Evolutionary conservation across 2,113 vertebrate genomes (phyloP), one percentile per base, ranked within the genome.

Genomic region (Arenaria interpres): DNA sequence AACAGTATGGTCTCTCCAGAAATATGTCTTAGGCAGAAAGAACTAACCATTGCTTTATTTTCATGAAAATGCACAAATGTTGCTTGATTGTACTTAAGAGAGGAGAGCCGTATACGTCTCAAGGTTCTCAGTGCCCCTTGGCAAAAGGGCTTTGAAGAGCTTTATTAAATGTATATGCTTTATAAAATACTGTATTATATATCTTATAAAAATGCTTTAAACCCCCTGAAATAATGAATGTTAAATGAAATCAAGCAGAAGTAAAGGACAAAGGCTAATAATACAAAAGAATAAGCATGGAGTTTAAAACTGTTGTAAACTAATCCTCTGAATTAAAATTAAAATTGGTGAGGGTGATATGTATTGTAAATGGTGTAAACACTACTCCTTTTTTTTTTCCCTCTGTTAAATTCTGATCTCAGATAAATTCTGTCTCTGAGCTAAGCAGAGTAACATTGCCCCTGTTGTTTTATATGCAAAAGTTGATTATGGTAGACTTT

Each of bases 191-290:
- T 39, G 16, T 1, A 4, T 48, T 62, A 19, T 41, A 27, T 23
- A 32, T 19, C 14, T 56, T 71, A 41, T 6, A 37, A 79, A 68
- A 75, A n/a, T 41, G 3, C 72, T 83, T 50, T 0, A 32, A 45
- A 24, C 4, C 0, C 4, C 18, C 15, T 23, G 8, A 62, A 67
- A 39, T 15, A 63, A 28, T 1, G 19, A 37, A 14, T 2, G 5
- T 87, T 32, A 76, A 73, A 51, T 69, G 10, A 88, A 77, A 48
- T 59, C 22, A 66, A 86, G 19, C 7, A 30, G 13, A 69, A 37
- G n/a, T 53, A 57, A 37, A 64, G 7, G 11, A 33, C 25, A 79
- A 89, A 83, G 6, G 24, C 4, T 57, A 68, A 46, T 59, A 73
- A 19, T 43, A 30, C 4, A 37, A 78, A 90, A 64, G 8, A 51